phyloP scores from a whole-genome alignment of 2,888 invertebrate genomes.

The Drosophila borealis region DNA sequence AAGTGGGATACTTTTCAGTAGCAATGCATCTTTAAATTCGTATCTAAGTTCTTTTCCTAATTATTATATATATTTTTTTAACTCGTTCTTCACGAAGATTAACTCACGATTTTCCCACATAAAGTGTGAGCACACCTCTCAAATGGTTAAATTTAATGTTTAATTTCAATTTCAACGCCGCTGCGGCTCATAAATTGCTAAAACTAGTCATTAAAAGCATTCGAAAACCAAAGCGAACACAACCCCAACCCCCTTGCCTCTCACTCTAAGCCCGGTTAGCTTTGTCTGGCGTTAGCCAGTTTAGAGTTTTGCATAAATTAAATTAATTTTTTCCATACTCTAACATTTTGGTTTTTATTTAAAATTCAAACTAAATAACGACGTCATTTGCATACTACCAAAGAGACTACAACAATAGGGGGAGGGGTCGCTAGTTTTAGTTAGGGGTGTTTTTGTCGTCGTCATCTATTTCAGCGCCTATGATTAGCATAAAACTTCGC shows the following conservation, averaged over 20 bases:
- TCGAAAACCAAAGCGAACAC: conserved; percentile 46
- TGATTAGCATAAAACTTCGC: conserved; percentile 52
- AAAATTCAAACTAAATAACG: conserved; percentile 58
- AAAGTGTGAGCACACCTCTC: conserved; percentile 43
- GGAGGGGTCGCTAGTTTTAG: background rate
- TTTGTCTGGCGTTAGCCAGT: conserved; percentile 48
- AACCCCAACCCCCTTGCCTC: background rate
- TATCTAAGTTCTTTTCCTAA: background rate
- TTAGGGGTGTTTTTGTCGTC: conserved; percentile 28
- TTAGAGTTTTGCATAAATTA: conserved; percentile 74
- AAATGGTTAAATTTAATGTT: conserved; percentile 55
- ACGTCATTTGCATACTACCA: conserved; percentile 62
- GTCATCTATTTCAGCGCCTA: conserved; percentile 46
- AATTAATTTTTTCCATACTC: conserved; percentile 49
- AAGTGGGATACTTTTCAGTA: background rate
- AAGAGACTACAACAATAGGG: conserved; percentile 40
- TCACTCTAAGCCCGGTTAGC: conserved; percentile 5
- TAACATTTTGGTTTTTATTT: conserved; percentile 33
- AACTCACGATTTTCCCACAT: conserved; percentile 24
- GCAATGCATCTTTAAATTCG: background rate
- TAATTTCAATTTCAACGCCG: conserved; percentile 72
- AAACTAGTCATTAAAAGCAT: conserved; percentile 70
- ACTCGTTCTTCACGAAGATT: conserved; percentile 17
- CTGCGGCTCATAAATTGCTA: conserved; percentile 69
- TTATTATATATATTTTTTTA: conserved; percentile 1